These are phyloP conservation scores for Zeuzera pyrina DNA, from an alignment of 2,888 invertebrate genomes.

Conservation along the genomic window DNA sequence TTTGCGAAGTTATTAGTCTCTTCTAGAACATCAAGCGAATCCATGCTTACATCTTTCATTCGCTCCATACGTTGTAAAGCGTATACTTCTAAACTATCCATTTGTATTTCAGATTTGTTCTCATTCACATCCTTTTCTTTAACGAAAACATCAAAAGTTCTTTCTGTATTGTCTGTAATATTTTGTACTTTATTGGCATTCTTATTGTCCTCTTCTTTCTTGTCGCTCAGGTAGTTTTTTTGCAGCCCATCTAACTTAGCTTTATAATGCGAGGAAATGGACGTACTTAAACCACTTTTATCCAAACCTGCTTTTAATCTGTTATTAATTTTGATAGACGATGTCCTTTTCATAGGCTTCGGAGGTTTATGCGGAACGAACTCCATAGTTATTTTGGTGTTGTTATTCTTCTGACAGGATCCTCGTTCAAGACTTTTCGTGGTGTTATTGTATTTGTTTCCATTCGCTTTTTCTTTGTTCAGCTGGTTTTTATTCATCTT, in stretches of 20 bases:
- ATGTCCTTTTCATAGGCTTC: constrained; percentile 78
- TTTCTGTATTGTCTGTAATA: constrained; percentile 54
- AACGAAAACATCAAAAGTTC: constrained; percentile 74
- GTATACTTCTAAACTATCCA: constrained; percentile 75
- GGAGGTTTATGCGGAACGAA: constrained; percentile 83
- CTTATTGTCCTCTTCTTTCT: constrained; percentile 46
- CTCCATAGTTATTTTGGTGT: constrained; percentile 63
- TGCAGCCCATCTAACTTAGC: constrained; percentile 66
- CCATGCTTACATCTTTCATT: constrained; percentile 61
- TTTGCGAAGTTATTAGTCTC: constrained; percentile 54
- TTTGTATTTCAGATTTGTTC: constrained; percentile 74
- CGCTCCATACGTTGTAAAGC: constrained; percentile 58
- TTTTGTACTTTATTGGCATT: constrained; percentile 50
- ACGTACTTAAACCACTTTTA: constrained; percentile 51
- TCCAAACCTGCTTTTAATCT: constrained; percentile 60
- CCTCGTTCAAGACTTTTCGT: constrained; percentile 66
- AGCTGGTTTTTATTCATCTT: constrained; percentile 54
- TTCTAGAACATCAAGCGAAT: constrained; percentile 63
- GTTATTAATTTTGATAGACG: constrained; percentile 74
- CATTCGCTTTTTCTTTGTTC: constrained; percentile 60
- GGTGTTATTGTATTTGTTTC: constrained; percentile 50
- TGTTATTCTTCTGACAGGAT: constrained; percentile 54
- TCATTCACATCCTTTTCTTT: constrained; percentile 74
- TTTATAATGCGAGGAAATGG: constrained; percentile 65
- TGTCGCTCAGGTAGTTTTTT: constrained; percentile 52